Evolutionary conservation across 1,140 invertebrate genomes (phyloP), one percentile per base, ranked within the genome.

Genomic region (Drosophila mojavensis): DNA sequence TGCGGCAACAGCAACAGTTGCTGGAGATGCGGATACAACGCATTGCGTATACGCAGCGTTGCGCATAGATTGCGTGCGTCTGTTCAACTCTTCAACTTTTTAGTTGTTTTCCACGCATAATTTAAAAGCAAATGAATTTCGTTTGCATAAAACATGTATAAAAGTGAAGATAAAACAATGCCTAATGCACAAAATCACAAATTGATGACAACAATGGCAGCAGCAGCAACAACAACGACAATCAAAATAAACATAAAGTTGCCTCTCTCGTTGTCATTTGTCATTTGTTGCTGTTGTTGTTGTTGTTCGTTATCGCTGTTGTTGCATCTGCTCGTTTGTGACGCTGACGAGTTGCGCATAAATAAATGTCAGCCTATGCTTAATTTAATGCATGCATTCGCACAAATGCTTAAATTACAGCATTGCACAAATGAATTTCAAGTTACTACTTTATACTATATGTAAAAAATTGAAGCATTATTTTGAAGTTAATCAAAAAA

Each of bases 341-440:
- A 30, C 45, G 69, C 81, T 86, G 78, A 85, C 76, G 82, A 86
- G 80, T 64, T 81, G 82, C 68, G 72, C 79, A 86, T 86, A 79
- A 75, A 75, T 70, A 79, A 83, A 77, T 77, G 68, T 86, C 64
- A 66, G 68, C 61, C 71, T 60, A 39, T 88, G 70, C 55, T 65
- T 78, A 78, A 78, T 71, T 75, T 48, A 61, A 74, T 79, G 71
- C 76, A 65, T 77, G 65, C 80, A 65, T 74, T 81, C 79, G 66
- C 74, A 75, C 65, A 86, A 84, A 85, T 81, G 82, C 79, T 56
- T 86, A 86, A 86, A 82, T 85, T 86, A 79, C 85, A 53, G 75
- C 59, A 50, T 54, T 43, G 61, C 62, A 20, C 59, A 70, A 75
- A 81, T 86, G 66, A 81, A 75, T 71, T 86, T 48, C 6, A 45